phyloP scores from a whole-genome alignment of 2,888 invertebrate species.

The Folsomia candida region DNA sequence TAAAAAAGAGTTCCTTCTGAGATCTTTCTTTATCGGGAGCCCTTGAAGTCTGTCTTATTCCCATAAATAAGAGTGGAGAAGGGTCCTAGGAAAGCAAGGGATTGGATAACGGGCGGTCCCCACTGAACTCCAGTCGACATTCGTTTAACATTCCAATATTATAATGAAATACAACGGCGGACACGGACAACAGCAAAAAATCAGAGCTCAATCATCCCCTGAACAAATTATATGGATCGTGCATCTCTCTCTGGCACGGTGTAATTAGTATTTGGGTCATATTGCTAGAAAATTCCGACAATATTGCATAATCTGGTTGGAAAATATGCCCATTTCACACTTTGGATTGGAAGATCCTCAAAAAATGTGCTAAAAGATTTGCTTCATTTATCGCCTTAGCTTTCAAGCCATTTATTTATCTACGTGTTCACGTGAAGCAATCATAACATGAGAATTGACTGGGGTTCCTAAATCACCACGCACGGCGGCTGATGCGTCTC shows the following conservation, averaged over 20 bases:
- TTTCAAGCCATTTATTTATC: neutral
- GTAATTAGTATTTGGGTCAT: too few species aligned
- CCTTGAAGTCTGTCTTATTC: neutral
- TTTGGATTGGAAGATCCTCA: too few species aligned
- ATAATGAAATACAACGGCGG: neutral
- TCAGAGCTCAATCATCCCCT: neutral
- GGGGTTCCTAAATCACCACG: neutral
- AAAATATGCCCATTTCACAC: too few species aligned
- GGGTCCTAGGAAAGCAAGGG: neutral
- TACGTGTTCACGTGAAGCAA: neutral
- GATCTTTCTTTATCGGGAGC: neutral
- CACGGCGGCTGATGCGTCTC: too few species aligned
- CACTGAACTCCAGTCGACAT: neutral
- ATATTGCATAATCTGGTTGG: too few species aligned
- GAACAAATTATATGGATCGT: too few species aligned
- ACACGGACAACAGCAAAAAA: neutral
- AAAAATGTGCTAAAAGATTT: too few species aligned
- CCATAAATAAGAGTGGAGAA: neutral
- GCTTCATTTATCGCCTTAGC: neutral
- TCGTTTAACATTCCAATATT: constrained; percentile 10
- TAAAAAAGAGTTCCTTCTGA: too few species aligned
- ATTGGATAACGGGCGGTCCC: neutral
- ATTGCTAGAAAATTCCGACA: too few species aligned
- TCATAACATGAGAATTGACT: neutral
- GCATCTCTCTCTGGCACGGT: too few species aligned